phyloP scores from a whole-genome alignment of 2,888 invertebrate species.

The Ochropleura leucogaster region DNA sequence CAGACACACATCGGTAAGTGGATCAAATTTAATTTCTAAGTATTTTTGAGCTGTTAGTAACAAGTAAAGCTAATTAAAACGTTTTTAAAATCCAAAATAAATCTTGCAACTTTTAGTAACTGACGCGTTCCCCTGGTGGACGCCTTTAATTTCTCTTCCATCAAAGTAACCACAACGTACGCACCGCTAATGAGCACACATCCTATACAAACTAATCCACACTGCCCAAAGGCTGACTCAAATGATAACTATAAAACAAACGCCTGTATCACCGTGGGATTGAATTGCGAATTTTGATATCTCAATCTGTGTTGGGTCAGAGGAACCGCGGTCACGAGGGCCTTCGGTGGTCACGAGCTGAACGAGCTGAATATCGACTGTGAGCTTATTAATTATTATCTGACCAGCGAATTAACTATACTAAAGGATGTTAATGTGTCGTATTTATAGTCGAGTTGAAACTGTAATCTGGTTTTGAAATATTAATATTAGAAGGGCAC shows the following conservation, averaged over 20 bases:
- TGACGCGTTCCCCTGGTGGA: slow-evolving; percentile 1
- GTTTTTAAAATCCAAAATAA: no score
- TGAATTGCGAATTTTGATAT: slow-evolving; percentile 89
- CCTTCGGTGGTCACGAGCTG: slow-evolving; percentile 89
- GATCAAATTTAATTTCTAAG: no score
- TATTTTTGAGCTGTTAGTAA: no score
- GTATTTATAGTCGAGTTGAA: slow-evolving; percentile 61
- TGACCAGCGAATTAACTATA: slow-evolving; percentile 80
- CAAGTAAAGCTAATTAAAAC: no score
- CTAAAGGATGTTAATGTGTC: slow-evolving; percentile 76
- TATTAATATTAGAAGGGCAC: not conserved
- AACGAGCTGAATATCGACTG: slow-evolving; percentile 79
- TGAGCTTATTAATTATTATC: slow-evolving; percentile 78
- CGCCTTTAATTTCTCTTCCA: not conserved
- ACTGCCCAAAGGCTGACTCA: slow-evolving; percentile 72
- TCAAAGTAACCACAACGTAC: slow-evolving; percentile 7
- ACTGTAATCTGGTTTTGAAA: not conserved
- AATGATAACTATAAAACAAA: slow-evolving; percentile 86
- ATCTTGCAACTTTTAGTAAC: no score
- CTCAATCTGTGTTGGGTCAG: slow-evolving; percentile 88
- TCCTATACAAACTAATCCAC: slow-evolving; percentile 64
- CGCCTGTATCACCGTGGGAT: slow-evolving; percentile 80
- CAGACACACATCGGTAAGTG: no score
- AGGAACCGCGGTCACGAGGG: slow-evolving; percentile 89
- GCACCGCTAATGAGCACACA: slow-evolving; percentile 41